Conservation (phyloP, 2,797 vertebrate genomes). For the Mormyrops attenuatus region DNA sequence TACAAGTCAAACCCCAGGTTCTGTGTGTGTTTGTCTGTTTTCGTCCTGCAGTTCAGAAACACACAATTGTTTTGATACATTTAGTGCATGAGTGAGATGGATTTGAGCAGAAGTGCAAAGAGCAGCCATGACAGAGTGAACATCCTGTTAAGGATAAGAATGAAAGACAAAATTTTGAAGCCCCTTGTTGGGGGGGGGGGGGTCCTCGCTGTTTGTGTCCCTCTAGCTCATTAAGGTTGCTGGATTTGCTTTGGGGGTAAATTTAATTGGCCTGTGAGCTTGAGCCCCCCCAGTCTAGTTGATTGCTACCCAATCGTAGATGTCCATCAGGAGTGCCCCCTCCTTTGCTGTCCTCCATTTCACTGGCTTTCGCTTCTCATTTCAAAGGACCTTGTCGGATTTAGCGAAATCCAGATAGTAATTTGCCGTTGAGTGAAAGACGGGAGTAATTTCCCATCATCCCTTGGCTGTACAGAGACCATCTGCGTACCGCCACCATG, state of each 20-base stretch:
- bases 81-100: not conserved
- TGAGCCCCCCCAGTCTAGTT: constrained; percentile 23
- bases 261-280: constrained; percentile 25
- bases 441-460: constrained; percentile 51
- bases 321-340: not conserved
- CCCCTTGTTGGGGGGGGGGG: not conserved
- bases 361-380: constrained; percentile 5
- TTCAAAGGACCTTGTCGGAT: constrained; percentile 13
- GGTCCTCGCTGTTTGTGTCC: not conserved
- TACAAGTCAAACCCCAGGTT: not conserved
- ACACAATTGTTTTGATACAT: not conserved
- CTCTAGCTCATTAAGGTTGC: not conserved
- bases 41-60: not conserved
- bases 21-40: not conserved
- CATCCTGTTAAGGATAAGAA: not conserved
- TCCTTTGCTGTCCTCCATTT: not conserved
- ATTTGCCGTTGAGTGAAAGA: constrained; percentile 44
- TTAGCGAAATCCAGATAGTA: constrained; percentile 43
- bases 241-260: constrained; percentile 5
- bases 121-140: not conserved
- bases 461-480: constrained; percentile 59
- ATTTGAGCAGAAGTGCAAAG: not conserved
- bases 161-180: not conserved
- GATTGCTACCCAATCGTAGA: not conserved
- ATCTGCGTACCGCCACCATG: constrained; percentile 63